Percentiles rank a stretch among this genome's conserved stretches.
phyloP scores from a whole-genome alignment of 2,797 vertebrate species.

The Prunella strophiata region DNA sequence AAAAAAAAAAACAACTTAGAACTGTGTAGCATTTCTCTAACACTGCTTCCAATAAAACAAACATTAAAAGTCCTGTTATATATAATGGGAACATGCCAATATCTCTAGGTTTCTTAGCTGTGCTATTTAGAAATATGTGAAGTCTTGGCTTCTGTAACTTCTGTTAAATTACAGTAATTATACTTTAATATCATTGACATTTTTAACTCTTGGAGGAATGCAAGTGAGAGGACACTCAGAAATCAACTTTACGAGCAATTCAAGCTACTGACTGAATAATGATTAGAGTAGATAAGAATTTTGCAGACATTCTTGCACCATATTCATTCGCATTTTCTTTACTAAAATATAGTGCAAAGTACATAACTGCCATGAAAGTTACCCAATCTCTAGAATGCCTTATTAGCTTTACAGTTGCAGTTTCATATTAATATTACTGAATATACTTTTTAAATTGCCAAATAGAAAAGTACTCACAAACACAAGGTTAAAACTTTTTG shows the following conservation, averaged over 20 bases:
- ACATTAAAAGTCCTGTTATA: not conserved
- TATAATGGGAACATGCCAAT: not conserved
- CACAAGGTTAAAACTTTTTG: not conserved
- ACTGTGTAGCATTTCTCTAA: not conserved
- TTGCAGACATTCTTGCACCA: not conserved
- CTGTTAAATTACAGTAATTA: not conserved
- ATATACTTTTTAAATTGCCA: not conserved
- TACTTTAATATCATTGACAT: not conserved
- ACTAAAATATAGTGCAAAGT: conserved; percentile 16
- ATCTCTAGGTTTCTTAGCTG: not conserved
- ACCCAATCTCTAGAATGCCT: not conserved
- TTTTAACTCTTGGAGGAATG: not conserved
- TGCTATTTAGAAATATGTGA: conserved; percentile 1
- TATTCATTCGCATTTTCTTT: not conserved
- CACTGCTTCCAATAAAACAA: conserved; percentile 8
- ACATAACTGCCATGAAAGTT: not conserved
- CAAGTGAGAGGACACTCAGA: not conserved
- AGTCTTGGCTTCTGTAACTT: not conserved
- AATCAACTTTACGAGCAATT: not conserved
- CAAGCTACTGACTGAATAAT: not conserved
- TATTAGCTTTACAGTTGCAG: not conserved
- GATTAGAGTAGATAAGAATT: not conserved
- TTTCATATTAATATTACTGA: not conserved
- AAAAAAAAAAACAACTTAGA: not conserved
- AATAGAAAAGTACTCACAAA: not conserved